Conservation (phyloP, 2,888 invertebrate genomes). For the Stenoptilia bipunctidactyla region DNA sequence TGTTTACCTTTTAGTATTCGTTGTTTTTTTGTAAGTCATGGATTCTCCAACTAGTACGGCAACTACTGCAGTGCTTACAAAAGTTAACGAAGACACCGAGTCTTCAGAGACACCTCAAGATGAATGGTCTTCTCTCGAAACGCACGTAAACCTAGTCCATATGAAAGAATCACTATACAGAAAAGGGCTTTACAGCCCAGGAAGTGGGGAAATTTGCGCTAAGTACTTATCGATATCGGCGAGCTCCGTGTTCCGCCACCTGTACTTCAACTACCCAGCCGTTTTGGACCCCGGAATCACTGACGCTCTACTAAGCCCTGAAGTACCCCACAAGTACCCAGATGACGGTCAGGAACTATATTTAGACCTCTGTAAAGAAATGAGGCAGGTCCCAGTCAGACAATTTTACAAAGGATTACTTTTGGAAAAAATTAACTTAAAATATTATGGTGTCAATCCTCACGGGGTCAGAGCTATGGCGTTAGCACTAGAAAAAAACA, state of each 20-base stretch:
- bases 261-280: slow-evolving; percentile 42
- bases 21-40: too few relatives aligned
- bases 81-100: too few relatives aligned
- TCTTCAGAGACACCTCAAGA: slow-evolving; percentile 38
- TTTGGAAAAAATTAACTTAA: slow-evolving; percentile 32
- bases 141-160: slow-evolving; percentile 17
- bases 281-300: slow-evolving; percentile 45
- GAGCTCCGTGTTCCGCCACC: slow-evolving; percentile 37
- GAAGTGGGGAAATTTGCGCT: slow-evolving; percentile 40
- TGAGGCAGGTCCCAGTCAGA: slow-evolving; percentile 33
- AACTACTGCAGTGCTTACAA: too few relatives aligned
- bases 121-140: slow-evolving; percentile 45
- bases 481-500: slow-evolving; percentile 34
- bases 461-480: slow-evolving; percentile 41
- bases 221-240: slow-evolving; percentile 36
- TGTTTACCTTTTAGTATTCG: too few relatives aligned
- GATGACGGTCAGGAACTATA: slow-evolving; percentile 48
- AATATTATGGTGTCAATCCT: slow-evolving; percentile 42
- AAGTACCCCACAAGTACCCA: slow-evolving; percentile 24
- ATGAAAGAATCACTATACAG: slow-evolving; percentile 15
- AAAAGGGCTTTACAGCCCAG: slow-evolving; percentile 27
- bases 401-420: slow-evolving; percentile 31
- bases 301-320: slow-evolving; percentile 30
- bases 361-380: slow-evolving; percentile 36
- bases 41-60: too few relatives aligned